Percentiles rank a stretch among this genome's conserved stretches.
These are phyloP conservation scores for Hirundichthys speculiger DNA, from an alignment of 2,113 vertebrate genomes.

Conservation along the genomic window DNA sequence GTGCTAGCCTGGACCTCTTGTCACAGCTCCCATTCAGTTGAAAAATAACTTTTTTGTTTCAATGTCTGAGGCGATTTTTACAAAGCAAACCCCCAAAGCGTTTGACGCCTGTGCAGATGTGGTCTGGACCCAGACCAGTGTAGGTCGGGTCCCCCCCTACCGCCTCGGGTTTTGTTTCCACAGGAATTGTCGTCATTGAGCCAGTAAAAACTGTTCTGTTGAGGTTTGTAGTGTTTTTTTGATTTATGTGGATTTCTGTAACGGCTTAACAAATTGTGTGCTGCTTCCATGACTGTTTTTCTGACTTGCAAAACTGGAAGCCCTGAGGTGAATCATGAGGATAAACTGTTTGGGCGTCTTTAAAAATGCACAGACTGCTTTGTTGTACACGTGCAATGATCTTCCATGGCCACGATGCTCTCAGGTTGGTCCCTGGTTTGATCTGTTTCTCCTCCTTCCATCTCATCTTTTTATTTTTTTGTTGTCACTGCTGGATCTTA, in stretches of 20 bases:
- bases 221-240: neutral
- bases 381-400: neutral
- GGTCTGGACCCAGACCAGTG: no score
- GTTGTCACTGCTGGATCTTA: neutral
- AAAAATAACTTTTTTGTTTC: conserved; percentile 57
- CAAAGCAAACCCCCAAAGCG: conserved; percentile 32
- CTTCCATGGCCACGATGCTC: conserved; percentile 23
- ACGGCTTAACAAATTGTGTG: no score
- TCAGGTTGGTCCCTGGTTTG: neutral
- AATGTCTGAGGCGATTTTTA: conserved; percentile 42
- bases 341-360: conserved; percentile 28
- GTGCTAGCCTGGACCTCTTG: conserved; percentile 46
- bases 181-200: no score
- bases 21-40: conserved; percentile 56
- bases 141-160: no score
- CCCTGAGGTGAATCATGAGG: neutral
- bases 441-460: neutral
- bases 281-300: conserved; percentile 3
- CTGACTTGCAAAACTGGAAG: neutral
- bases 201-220: neutral
- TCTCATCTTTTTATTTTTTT: no score
- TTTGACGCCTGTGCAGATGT: conserved; percentile 38
- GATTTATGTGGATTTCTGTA: no score
- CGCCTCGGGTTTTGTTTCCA: no score
- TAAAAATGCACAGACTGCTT: conserved; percentile 1